phyloP scores from a whole-genome alignment of 2,888 invertebrate genomes.

The Diaperis boleti region DNA sequence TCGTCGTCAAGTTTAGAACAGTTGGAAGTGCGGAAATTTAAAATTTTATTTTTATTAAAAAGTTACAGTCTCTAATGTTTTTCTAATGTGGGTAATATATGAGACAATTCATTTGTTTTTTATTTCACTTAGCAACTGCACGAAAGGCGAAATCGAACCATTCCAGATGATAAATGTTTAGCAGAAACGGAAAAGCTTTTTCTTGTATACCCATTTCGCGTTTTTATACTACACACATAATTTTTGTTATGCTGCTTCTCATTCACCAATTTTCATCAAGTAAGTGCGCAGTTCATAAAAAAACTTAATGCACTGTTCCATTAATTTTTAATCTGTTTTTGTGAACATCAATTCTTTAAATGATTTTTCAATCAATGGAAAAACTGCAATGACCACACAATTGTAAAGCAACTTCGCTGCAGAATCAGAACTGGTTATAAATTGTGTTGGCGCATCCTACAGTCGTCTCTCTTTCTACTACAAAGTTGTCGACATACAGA shows the following conservation, averaged over 20 bases:
- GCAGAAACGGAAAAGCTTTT: slow-evolving; percentile 51
- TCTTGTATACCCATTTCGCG: slow-evolving; percentile 50
- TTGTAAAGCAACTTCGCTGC: slow-evolving; percentile 1
- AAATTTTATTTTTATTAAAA: slow-evolving; percentile 47
- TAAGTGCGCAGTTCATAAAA: slow-evolving; percentile 9
- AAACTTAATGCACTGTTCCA: slow-evolving; percentile 16
- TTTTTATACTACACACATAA: slow-evolving; percentile 53
- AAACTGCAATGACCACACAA: background rate
- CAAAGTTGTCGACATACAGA: slow-evolving; percentile 27
- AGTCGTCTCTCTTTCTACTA: too few relatives aligned
- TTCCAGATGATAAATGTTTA: slow-evolving; percentile 52
- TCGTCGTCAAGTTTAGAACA: slow-evolving; percentile 47
- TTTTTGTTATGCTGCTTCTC: slow-evolving; percentile 50
- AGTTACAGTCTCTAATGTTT: too few relatives aligned
- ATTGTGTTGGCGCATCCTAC: slow-evolving; percentile 10
- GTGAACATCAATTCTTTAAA: slow-evolving; percentile 15
- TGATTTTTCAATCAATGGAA: slow-evolving; percentile 33
- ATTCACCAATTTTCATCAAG: slow-evolving; percentile 34
- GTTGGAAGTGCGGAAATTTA: slow-evolving; percentile 40
- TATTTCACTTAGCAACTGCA: slow-evolving; percentile 23
- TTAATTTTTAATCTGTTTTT: slow-evolving; percentile 28
- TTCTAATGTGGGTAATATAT: too few relatives aligned
- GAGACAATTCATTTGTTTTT: slow-evolving; percentile 31
- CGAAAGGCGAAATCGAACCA: slow-evolving; percentile 33
- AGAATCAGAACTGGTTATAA: slow-evolving; percentile 15